Conservation (phyloP, 2,113 vertebrate genomes). For the Forbesichthys papilliferus region DNA sequence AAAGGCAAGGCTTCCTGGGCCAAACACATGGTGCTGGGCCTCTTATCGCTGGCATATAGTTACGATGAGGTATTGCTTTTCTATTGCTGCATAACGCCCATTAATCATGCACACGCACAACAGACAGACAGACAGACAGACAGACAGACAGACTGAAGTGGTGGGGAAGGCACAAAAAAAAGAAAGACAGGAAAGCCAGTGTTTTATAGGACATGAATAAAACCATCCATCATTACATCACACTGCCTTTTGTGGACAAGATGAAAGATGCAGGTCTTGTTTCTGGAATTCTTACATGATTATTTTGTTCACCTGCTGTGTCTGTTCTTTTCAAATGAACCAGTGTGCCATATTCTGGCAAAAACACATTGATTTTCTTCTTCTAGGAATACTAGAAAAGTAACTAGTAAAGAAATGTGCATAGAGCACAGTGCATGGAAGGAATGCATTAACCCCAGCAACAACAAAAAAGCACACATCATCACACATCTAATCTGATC, state of each 20-base stretch:
- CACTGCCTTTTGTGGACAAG: slow-evolving; percentile 4
- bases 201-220: slow-evolving; percentile 33
- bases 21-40: slow-evolving; percentile 59
- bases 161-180: slow-evolving; percentile 9
- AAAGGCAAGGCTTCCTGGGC: slow-evolving; percentile 28
- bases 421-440: no score
- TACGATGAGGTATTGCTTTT: slow-evolving; percentile 64
- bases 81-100: slow-evolving; percentile 48
- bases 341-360: no score
- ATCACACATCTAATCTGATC: background rate
- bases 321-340: no score
- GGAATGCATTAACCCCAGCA: no score
- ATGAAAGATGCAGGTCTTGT: background rate
- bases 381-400: no score
- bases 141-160: slow-evolving; percentile 19
- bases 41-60: slow-evolving; percentile 34
- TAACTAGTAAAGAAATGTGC: no score
- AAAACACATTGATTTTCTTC: no score
- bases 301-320: slow-evolving; percentile 47
- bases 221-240: slow-evolving; percentile 54
- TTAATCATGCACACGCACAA: slow-evolving; percentile 46
- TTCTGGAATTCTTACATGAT: slow-evolving; percentile 43
- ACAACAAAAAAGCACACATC: no score
- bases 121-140: slow-evolving; percentile 17
- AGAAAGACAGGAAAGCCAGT: background rate